Evolutionary conservation across 2,888 invertebrate genomes (phyloP).

Genomic region (Melieria crassipennis): DNA sequence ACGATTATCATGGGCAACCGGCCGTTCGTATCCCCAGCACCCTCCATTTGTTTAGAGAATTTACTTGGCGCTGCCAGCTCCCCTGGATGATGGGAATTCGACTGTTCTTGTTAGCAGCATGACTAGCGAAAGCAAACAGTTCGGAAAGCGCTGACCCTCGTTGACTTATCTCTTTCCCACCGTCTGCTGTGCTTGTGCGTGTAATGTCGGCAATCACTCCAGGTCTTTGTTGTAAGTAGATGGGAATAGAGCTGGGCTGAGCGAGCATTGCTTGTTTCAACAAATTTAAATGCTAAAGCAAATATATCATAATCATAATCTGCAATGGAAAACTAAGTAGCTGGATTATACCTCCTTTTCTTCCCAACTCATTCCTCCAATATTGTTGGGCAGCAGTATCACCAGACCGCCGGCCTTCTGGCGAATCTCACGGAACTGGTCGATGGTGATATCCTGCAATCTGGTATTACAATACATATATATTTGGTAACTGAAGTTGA

Average conservation of each 20-base stretch:
- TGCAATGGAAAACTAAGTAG: neutral
- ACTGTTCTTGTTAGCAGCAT: conserved; percentile 78
- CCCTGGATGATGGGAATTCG: conserved; percentile 89
- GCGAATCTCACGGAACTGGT: conserved; percentile 79
- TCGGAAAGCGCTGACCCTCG: conserved; percentile 81
- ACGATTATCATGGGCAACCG: conserved; percentile 88
- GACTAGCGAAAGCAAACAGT: conserved; percentile 79
- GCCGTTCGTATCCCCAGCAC: conserved; percentile 69
- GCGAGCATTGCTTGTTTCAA: conserved; percentile 85
- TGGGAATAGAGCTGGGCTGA: conserved; percentile 83
- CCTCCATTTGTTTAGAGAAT: conserved; percentile 48
- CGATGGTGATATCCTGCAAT: conserved; percentile 81
- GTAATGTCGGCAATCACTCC: conserved; percentile 79
- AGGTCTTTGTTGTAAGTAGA: conserved; percentile 86
- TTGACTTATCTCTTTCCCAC: conserved; percentile 34
- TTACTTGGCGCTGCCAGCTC: conserved; percentile 72
- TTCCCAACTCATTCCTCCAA: conserved; percentile 72
- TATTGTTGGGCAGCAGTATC: conserved; percentile 82
- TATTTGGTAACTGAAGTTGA: neutral
- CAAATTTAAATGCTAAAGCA: conserved; percentile 74
- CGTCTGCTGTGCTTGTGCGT: conserved; percentile 50
- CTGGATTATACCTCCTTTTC: conserved; percentile 72
- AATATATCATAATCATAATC: conserved; percentile 1
- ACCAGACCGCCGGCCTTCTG: conserved; percentile 86
- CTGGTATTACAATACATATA: conserved; percentile 44